These are phyloP conservation scores for Danaus plexippus DNA, from an alignment of 1,140 invertebrate species.

Conservation along the genomic window DNA sequence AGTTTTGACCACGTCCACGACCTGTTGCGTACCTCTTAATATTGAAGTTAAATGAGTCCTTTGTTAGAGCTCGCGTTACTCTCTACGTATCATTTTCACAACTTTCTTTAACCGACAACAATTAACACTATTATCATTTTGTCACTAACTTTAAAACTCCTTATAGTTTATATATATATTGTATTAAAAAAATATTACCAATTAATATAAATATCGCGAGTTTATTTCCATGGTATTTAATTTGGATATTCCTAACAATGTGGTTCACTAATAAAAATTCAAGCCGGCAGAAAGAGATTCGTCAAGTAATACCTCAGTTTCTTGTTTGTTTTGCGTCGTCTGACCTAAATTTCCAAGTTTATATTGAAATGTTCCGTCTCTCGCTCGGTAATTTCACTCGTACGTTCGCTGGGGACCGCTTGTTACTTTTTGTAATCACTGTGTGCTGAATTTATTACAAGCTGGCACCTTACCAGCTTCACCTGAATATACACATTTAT, in stretches of 20 bases:
- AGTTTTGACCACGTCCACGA: constrained; percentile 54
- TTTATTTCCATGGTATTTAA: no score
- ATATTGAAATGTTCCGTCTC: constrained; percentile 60
- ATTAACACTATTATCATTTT: no score
- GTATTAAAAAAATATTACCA: no score
- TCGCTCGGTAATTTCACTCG: constrained; percentile 49
- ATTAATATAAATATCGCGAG: no score
- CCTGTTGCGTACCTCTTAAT: constrained; percentile 39
- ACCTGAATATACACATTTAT: constrained; percentile 6
- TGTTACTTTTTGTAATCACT: constrained; percentile 59
- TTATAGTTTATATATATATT: no score
- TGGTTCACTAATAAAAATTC: constrained; percentile 17
- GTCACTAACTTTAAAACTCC: no score
- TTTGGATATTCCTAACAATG: constrained; percentile 1
- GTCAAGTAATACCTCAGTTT: constrained; percentile 26
- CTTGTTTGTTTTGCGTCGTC: constrained; percentile 44
- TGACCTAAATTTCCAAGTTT: constrained; percentile 63
- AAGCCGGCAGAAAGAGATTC: constrained; percentile 13
- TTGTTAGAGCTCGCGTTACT: constrained; percentile 19
- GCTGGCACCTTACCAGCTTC: constrained; percentile 8
- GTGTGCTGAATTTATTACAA: constrained; percentile 44
- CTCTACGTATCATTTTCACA: constrained; percentile 5
- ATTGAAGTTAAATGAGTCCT: constrained; percentile 25
- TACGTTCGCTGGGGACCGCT: constrained; percentile 42
- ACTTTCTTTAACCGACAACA: constrained; percentile 6